Evolutionary conservation across 2,797 vertebrate genomes (phyloP).

Genomic region (Myotis pilosus): DNA sequence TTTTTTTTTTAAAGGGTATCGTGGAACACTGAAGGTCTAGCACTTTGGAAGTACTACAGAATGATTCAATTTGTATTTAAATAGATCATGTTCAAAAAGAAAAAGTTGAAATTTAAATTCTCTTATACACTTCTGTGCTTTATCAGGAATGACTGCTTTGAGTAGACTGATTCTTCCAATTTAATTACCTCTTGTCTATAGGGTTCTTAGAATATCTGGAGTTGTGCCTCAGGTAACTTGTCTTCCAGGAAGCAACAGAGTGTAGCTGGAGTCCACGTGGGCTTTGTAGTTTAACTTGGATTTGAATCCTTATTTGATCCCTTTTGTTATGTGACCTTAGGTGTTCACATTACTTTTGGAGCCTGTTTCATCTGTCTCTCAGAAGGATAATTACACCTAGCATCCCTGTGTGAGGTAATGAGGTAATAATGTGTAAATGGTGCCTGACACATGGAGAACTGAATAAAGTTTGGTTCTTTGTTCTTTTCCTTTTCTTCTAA

Average conservation of each 20-base stretch:
- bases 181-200: not conserved
- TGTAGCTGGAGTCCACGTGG: not conserved
- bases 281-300: not conserved
- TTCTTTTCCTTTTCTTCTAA: not conserved
- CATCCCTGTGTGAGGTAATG: not conserved
- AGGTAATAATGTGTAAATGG: not conserved
- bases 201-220: not conserved
- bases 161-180: not conserved
- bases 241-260: not conserved
- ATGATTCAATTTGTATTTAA: constrained; percentile 20
- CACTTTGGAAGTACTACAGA: not conserved
- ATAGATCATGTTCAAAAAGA: not conserved
- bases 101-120: constrained; percentile 26
- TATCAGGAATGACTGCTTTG: not conserved
- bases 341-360: constrained; percentile 20
- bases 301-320: constrained; percentile 4
- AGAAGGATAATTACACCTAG: not conserved
- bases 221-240: not conserved
- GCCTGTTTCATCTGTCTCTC: constrained; percentile 2
- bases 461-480: not conserved
- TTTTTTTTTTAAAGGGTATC: not conserved
- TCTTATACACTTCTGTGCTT: not conserved
- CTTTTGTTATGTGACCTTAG: not conserved
- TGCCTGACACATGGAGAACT: not conserved
- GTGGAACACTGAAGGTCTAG: not conserved